Evolutionary conservation across 2,113 vertebrate species (phyloP), one percentile per base, ranked within the genome.

Genomic region (Dunckerocampus dactyliophorus): DNA sequence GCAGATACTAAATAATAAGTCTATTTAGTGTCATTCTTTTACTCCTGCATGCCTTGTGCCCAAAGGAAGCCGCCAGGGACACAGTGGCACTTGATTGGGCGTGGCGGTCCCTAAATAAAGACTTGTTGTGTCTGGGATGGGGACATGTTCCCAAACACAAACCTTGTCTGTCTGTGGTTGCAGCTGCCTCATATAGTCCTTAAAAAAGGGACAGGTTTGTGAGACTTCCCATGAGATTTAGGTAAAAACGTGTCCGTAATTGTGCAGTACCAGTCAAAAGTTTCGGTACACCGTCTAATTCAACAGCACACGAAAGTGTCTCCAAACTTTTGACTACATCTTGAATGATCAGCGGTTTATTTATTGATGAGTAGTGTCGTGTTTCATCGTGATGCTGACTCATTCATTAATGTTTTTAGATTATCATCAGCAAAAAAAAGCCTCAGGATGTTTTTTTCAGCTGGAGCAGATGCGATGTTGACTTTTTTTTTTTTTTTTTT

Each of bases 111-210:
- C 81, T 82, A 76, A 84, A 81, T 85, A 85, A 85, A 87, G 80
- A 81, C 56, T 82, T 86, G 87, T 85, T 87, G 83, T 87, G 84
- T 86, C 83, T 83, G 80, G 66, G 61, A 79, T 81, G 55, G 65
- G 22, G 70, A 73, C 72, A 63, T 76, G 63, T 78, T 80, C 76
- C 82, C 75, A 78, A 85, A 87, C 78, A 79, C 74, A 85, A 42
- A 79, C 75, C 75, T 80, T 79, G 81, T 81, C 81, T 83, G 85
- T 85, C 73, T 85, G 77, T 63, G 76, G 63, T 72, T 61, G 70
- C 82, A 79, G 80, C 77, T 82, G 80, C 77, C 67, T 67, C 69
- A 20, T 72, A 68, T 67, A 82, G 71, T 63, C 0, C 2, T 10
- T 9, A 71, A 67, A 31, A 43, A 21, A n/a, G 28, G 67, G 67